Conservation (phyloP, 2,113 vertebrate genomes). For the Spea multiplicata region DNA sequence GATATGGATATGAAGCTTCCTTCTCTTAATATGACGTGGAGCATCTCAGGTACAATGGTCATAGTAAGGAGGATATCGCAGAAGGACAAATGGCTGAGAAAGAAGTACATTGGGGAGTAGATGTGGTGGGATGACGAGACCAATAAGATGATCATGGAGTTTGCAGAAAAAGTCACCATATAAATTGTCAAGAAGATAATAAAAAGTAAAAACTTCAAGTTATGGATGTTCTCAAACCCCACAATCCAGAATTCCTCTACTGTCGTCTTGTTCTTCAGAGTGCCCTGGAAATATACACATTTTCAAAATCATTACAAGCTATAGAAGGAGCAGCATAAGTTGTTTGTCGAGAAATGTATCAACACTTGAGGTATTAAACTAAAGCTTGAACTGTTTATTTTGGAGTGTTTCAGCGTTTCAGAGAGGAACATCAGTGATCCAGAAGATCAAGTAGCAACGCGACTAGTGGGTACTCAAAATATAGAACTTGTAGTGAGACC, state of each 20-base stretch:
- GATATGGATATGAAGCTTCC: neutral
- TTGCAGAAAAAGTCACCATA: neutral
- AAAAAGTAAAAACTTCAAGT: neutral
- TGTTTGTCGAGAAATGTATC: no score
- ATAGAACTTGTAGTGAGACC: no score
- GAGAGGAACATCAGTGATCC: no score
- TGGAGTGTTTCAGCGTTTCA: no score
- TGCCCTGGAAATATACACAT: no score
- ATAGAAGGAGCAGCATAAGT: no score
- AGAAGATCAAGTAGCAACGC: no score
- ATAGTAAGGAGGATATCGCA: neutral
- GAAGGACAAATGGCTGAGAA: constrained; percentile 1
- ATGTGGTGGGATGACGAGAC: neutral
- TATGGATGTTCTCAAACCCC: constrained; percentile 2
- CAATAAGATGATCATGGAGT: neutral
- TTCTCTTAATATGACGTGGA: neutral
- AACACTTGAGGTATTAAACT: no score
- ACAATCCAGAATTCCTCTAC: neutral
- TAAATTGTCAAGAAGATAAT: neutral
- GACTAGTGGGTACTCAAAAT: no score
- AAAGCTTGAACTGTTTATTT: no score
- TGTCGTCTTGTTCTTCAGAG: no score
- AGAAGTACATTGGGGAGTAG: constrained; percentile 24
- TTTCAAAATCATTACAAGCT: no score
- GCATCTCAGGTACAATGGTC: neutral